phyloP scores from a whole-genome alignment of 35 echinoderm and acorn worm species.

The Apostichopus californicus region DNA sequence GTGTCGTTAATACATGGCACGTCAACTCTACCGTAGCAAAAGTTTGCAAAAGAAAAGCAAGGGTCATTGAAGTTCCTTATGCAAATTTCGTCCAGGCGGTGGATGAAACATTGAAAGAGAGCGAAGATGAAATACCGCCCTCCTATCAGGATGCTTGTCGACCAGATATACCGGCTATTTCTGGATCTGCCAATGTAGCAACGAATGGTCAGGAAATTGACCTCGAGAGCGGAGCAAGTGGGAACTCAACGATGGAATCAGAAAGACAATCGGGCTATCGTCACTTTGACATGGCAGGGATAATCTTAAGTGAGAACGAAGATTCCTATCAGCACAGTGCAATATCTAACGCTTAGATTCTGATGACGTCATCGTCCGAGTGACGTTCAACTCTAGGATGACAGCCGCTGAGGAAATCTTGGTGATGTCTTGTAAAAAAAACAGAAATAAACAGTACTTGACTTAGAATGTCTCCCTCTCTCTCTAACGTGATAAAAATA shows the following conservation, averaged over 20 bases:
- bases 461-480: too few species aligned
- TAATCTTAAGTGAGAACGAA: background rate
- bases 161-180: background rate
- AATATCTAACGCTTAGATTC: background rate
- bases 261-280: background rate
- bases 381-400: too few species aligned
- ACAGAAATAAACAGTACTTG: too few species aligned
- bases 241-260: background rate
- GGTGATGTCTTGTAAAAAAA: too few species aligned
- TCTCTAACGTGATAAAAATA: too few species aligned
- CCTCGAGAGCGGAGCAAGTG: background rate
- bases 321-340: background rate
- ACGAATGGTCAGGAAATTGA: background rate
- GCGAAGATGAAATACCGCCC: conserved; percentile 44
- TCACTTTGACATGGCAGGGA: background rate
- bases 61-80: conserved; percentile 29
- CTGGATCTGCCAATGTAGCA: background rate
- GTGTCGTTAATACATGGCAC: conserved; percentile 10
- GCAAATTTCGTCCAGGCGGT: conserved; percentile 40
- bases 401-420: too few species aligned
- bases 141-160: conserved; percentile 42
- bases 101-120: conserved; percentile 14
- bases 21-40: conserved; percentile 3
- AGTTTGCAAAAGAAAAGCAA: background rate
- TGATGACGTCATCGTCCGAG: background rate